Percentiles rank a stretch among this genome's conserved stretches.
These are phyloP conservation scores for Melinaea marsaeus DNA, from an alignment of 2,888 invertebrate genomes.

Conservation along the genomic window DNA sequence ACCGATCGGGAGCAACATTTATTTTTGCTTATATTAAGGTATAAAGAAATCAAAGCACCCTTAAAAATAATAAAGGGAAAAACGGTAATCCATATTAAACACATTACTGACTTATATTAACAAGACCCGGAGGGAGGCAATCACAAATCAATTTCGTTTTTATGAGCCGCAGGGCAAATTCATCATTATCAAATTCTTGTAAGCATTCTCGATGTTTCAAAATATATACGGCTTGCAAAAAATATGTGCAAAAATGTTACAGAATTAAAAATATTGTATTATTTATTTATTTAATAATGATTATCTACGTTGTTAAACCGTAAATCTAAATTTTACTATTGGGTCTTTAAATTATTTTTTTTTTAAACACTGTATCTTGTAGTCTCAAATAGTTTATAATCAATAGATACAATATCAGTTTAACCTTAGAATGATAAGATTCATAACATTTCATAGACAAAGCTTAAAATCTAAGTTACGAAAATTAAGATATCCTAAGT, in stretches of 20 bases:
- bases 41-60: neutral
- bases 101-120: constrained; percentile 19
- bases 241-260: neutral
- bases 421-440: too few species aligned
- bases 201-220: constrained; percentile 18
- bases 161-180: constrained; percentile 53
- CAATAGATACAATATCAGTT: constrained; percentile 5
- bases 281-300: too few species aligned
- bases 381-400: too few species aligned
- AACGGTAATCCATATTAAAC: constrained; percentile 22
- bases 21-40: neutral
- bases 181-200: constrained; percentile 69
- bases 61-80: constrained; percentile 12
- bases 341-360: too few species aligned
- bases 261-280: too few species aligned
- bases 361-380: too few species aligned
- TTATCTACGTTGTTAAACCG: too few species aligned
- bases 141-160: constrained; percentile 56
- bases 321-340: too few species aligned
- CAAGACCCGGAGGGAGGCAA: constrained; percentile 43
- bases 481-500: too few species aligned
- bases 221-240: constrained; percentile 19
- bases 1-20: neutral
- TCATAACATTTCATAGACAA: too few species aligned
- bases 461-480: too few species aligned